These are phyloP conservation scores for Geodia barretti DNA, from an alignment of 37 sponge, comb jelly and placozoan genomes.

Conservation along the genomic window DNA sequence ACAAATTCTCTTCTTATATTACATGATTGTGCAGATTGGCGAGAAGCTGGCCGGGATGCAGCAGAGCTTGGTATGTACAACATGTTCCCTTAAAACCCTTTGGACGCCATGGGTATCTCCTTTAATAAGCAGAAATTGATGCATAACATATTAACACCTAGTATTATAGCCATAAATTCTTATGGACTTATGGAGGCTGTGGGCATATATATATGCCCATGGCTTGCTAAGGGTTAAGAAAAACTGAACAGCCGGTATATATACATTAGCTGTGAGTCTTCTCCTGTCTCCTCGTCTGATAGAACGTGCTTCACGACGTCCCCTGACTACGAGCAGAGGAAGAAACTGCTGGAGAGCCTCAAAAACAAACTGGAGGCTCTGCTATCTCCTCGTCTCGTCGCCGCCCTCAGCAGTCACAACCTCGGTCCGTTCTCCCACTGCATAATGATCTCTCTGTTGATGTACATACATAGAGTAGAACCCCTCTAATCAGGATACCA, in stretches of 20 bases:
- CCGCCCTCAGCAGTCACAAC: conserved; percentile 74
- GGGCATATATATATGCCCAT: too few relatives aligned
- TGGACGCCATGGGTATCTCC: too few relatives aligned
- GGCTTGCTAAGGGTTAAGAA: too few relatives aligned
- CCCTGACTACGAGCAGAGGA: conserved; percentile 86
- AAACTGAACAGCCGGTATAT: too few relatives aligned
- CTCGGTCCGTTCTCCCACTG: conserved; percentile 34
- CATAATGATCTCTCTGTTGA: neutral
- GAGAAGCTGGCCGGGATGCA: conserved; percentile 82
- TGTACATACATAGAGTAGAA: neutral
- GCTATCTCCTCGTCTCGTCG: conserved; percentile 77
- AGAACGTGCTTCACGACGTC: conserved; percentile 87
- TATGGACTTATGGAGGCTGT: too few relatives aligned
- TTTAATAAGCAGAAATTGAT: too few relatives aligned
- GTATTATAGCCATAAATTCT: too few relatives aligned
- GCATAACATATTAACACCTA: too few relatives aligned
- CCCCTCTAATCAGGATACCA: neutral
- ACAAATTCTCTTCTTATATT: neutral
- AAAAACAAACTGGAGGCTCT: conserved; percentile 89
- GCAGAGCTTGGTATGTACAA: conserved; percentile 80
- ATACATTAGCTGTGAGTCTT: too few relatives aligned
- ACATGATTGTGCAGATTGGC: conserved; percentile 54
- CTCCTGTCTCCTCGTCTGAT: too few relatives aligned
- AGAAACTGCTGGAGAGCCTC: conserved; percentile 63
- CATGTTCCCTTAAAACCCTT: too few relatives aligned